Percentiles rank a stretch among this genome's conserved stretches.
These are phyloP conservation scores for Casuarius casuarius DNA, from an alignment of 2,113 vertebrate species.

Conservation along the genomic window DNA sequence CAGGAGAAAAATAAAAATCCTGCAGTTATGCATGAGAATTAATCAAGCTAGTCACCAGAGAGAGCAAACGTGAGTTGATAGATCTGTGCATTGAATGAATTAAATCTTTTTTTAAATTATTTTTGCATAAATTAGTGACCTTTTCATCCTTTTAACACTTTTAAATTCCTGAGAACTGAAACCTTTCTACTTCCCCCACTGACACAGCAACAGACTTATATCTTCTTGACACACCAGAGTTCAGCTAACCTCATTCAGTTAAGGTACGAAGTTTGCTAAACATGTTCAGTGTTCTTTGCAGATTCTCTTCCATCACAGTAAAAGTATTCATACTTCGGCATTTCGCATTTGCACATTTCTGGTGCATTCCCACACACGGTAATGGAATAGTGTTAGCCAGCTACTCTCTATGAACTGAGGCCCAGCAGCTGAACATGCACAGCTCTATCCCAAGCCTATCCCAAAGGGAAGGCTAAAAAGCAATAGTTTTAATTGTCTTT, in stretches of 20 bases:
- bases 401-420: not conserved
- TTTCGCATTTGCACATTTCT: not conserved
- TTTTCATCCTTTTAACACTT: not conserved
- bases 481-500: not conserved
- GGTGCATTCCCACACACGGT: not conserved
- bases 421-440: fast-evolving
- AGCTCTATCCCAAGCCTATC: not conserved
- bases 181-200: not conserved
- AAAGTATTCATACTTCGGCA: not conserved
- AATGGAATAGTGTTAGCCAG: not conserved
- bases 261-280: not conserved
- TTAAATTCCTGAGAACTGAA: not conserved
- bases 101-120: not conserved
- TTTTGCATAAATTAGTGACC: not conserved
- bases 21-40: not conserved
- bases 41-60: not conserved
- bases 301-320: not conserved
- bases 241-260: not conserved
- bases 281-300: not conserved
- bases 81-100: not conserved
- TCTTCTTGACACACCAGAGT: not conserved
- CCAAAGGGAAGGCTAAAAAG: not conserved
- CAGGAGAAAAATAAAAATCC: not conserved
- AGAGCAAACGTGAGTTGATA: not conserved
- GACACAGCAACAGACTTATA: not conserved